phyloP scores from a whole-genome alignment of 2,888 invertebrate species.

The Tipula helvola region DNA sequence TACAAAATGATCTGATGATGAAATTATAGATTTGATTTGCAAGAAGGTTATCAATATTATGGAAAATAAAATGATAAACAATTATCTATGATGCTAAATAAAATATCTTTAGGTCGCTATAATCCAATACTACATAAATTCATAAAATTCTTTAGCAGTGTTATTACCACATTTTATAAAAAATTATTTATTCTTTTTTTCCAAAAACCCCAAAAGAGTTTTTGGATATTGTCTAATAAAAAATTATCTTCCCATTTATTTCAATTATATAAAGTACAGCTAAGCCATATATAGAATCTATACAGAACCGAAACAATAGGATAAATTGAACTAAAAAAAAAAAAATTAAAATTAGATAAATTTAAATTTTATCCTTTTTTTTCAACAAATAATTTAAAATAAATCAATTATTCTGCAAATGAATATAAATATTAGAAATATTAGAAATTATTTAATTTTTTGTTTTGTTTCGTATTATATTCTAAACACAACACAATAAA shows the following conservation, averaged over 20 bases:
- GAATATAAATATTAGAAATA: not conserved
- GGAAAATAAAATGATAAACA: no score
- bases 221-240: not conserved
- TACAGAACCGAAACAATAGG: not conserved
- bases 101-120: no score
- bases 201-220: not conserved
- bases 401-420: not conserved
- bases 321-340: not conserved
- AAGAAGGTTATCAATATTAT: no score
- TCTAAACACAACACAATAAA: not conserved
- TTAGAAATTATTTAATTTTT: not conserved
- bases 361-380: not conserved
- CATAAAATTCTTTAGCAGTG: not conserved
- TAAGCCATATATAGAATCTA: not conserved
- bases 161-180: not conserved
- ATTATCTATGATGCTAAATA: no score
- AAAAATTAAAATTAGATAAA: not conserved
- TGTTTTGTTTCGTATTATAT: not conserved
- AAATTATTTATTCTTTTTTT: not conserved
- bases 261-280: not conserved
- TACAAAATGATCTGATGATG: no score
- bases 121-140: no score
- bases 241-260: not conserved
- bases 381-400: not conserved
- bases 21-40: no score